These are phyloP conservation scores for Glandiceps talaboti DNA, from an alignment of 53 echinoderm and acorn worm species.

Conservation along the genomic window DNA sequence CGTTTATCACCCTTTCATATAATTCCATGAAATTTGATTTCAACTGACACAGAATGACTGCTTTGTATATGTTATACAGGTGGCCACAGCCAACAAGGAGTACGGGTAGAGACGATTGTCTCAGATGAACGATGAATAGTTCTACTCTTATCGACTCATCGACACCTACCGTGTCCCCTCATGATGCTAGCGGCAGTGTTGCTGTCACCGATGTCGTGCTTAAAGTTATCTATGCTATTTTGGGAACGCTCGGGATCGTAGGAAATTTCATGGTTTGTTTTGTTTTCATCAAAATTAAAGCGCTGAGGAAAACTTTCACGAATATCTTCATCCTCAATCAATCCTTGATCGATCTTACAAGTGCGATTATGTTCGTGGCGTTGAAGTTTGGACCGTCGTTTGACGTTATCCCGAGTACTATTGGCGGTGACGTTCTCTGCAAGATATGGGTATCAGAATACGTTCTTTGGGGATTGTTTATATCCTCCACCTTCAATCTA, in stretches of 20 bases:
- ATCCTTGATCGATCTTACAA: not conserved
- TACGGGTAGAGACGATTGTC: too few relatives aligned
- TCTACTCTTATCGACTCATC: too few relatives aligned
- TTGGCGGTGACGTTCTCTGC: not conserved
- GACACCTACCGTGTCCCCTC: too few relatives aligned
- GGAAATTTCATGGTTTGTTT: not conserved
- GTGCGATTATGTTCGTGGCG: not conserved
- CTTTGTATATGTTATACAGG: too few relatives aligned
- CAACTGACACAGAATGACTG: too few relatives aligned
- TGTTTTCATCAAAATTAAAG: not conserved
- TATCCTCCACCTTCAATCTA: not conserved
- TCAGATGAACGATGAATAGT: too few relatives aligned
- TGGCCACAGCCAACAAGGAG: too few relatives aligned
- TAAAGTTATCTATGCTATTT: not conserved
- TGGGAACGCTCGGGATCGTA: not conserved
- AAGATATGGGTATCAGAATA: not conserved
- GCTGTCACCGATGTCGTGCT: not conserved
- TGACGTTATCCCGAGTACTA: not conserved
- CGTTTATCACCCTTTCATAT: too few relatives aligned
- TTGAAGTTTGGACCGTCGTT: not conserved
- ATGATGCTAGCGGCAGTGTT: too few relatives aligned
- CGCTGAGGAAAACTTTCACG: not conserved
- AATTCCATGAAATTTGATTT: too few relatives aligned
- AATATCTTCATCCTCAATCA: not conserved
- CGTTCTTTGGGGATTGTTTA: not conserved